Conservation (phyloP, 92 coral and sea anemone genomes). For the Porites lobata region DNA sequence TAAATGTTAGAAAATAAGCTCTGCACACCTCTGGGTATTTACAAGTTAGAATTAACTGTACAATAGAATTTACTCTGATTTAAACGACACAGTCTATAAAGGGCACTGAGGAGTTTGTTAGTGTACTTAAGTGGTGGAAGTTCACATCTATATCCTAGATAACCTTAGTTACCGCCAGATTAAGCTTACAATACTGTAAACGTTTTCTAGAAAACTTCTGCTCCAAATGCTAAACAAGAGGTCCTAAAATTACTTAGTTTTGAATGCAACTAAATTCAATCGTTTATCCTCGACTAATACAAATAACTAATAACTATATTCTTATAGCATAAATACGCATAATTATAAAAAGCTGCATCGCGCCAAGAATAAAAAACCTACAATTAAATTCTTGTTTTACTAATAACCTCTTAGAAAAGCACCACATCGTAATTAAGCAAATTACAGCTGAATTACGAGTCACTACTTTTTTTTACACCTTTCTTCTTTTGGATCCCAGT, state of each 20-base stretch:
- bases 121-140: too few species aligned
- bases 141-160: too few species aligned
- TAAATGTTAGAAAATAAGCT: not conserved
- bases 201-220: not conserved
- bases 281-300: not conserved
- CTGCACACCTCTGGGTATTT: not conserved
- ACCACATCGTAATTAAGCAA: too few species aligned
- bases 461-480: too few species aligned
- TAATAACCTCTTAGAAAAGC: too few species aligned
- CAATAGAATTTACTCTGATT: not conserved
- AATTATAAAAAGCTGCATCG: not conserved
- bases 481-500: not conserved
- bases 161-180: too few species aligned
- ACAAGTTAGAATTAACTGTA: not conserved
- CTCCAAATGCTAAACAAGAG: not conserved
- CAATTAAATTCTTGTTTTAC: not conserved
- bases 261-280: not conserved
- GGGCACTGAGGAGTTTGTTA: too few species aligned
- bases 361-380: not conserved
- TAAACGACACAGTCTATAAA: not conserved
- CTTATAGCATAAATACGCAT: conserved; percentile 7
- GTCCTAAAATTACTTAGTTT: not conserved
- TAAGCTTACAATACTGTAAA: not conserved
- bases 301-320: not conserved
- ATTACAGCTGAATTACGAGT: too few species aligned